These are phyloP conservation scores for Amphibalanus amphitrite DNA, from an alignment of 1,140 invertebrate species.

Conservation along the genomic window DNA sequence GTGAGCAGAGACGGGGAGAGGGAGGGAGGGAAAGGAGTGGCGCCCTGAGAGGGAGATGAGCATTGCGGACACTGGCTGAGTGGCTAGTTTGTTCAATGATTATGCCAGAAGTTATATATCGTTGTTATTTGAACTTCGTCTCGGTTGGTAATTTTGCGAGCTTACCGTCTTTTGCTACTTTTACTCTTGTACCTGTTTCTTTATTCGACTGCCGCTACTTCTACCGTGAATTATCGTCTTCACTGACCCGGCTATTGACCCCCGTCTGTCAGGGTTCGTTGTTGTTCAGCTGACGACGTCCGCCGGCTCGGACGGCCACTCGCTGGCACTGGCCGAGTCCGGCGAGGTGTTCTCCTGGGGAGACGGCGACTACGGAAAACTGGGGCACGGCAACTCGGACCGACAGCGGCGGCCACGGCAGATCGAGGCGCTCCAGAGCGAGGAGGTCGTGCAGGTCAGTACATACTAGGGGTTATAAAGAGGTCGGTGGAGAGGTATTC, in stretches of 20 bases:
- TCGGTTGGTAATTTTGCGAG: too few species aligned
- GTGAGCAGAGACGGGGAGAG: constrained; percentile 20
- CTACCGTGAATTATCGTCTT: background rate
- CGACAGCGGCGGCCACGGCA: constrained; percentile 42
- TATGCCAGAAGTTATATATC: too few species aligned
- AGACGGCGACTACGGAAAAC: constrained; percentile 42
- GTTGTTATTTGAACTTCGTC: too few species aligned
- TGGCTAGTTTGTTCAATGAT: too few species aligned
- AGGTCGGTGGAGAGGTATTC: too few species aligned
- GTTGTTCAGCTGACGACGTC: constrained; percentile 42
- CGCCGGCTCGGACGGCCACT: constrained; percentile 43
- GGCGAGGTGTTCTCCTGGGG: constrained; percentile 43
- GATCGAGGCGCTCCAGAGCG: constrained; percentile 43
- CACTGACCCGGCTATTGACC: constrained; percentile 4
- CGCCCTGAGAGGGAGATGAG: too few species aligned
- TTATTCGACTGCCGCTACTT: background rate
- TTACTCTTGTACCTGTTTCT: background rate
- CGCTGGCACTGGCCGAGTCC: constrained; percentile 37
- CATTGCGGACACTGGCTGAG: too few species aligned
- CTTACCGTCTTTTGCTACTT: background rate
- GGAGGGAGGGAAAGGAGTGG: too few species aligned
- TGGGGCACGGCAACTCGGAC: constrained; percentile 48
- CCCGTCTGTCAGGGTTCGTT: constrained; percentile 35
- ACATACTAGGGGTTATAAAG: too few species aligned
- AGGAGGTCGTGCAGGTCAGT: constrained; percentile 39